phyloP scores from a whole-genome alignment of 2,888 invertebrate genomes.

The Heteropelma amictum region DNA sequence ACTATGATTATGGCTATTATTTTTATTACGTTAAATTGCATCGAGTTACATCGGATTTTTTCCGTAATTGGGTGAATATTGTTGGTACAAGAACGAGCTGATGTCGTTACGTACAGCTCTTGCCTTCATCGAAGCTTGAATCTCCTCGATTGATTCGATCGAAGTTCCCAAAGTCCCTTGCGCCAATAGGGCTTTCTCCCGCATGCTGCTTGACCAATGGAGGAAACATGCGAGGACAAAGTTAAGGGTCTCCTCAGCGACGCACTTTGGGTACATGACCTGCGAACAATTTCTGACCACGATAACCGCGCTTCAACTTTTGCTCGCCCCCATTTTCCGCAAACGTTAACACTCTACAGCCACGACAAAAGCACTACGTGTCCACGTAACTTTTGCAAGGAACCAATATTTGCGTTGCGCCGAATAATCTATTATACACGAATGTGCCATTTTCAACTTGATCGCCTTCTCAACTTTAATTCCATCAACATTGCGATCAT shows the following conservation, averaged over 20 bases:
- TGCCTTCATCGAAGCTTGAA: neutral
- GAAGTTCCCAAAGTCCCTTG: constrained; percentile 30
- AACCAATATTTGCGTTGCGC: neutral
- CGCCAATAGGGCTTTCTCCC: constrained; percentile 1
- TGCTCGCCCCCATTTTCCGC: neutral
- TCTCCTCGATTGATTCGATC: constrained; percentile 12
- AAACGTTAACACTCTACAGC: neutral
- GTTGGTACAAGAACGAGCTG: neutral
- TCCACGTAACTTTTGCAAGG: neutral
- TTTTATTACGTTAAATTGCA: too few species aligned
- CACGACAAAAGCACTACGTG: neutral
- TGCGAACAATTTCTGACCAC: constrained; percentile 13
- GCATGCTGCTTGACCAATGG: constrained; percentile 25
- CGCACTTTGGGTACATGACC: constrained; percentile 4
- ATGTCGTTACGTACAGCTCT: neutral
- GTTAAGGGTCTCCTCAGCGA: constrained; percentile 13
- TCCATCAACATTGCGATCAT: too few species aligned
- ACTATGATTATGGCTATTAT: too few species aligned
- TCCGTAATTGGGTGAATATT: neutral
- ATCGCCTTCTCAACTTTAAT: too few species aligned
- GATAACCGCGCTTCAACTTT: neutral
- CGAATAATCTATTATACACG: too few species aligned
- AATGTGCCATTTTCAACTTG: too few species aligned
- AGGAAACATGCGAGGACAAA: constrained; percentile 18
- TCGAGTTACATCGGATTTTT: too few species aligned